Conservation (phyloP, 2,888 invertebrate species). For the Gerosis bhagava region DNA sequence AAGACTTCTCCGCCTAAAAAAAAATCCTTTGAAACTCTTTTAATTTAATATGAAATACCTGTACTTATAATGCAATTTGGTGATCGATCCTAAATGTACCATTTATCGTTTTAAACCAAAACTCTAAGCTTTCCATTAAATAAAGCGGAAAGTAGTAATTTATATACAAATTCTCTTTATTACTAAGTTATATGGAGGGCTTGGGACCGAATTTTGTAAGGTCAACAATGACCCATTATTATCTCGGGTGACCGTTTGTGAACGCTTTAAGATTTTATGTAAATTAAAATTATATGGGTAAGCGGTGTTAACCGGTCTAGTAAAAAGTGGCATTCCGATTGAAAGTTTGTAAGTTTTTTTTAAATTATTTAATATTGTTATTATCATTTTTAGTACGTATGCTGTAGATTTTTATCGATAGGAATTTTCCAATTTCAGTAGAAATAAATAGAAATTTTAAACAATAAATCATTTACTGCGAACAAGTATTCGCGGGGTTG, state of each 20-base stretch:
- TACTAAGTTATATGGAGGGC: slow-evolving; percentile 32
- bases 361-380: too few species aligned
- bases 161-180: slow-evolving; percentile 32
- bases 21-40: too few species aligned
- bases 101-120: slow-evolving; percentile 14
- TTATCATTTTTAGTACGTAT: too few species aligned
- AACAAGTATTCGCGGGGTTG: too few species aligned
- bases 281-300: slow-evolving; percentile 24
- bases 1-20: too few species aligned
- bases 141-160: slow-evolving; percentile 55
- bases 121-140: slow-evolving; percentile 43
- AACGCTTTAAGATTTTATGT: slow-evolving; percentile 23
- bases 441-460: too few species aligned
- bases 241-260: slow-evolving; percentile 20
- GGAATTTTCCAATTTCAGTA: too few species aligned
- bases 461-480: too few species aligned
- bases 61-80: slow-evolving; percentile 47
- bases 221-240: slow-evolving; percentile 25
- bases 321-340: neutral
- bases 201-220: slow-evolving; percentile 15
- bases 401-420: too few species aligned
- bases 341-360: too few species aligned
- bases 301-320: neutral
- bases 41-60: slow-evolving; percentile 35
- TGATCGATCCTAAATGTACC: slow-evolving; percentile 16